A percentile compares a stretch with the other conserved stretches of the same genome.
These are phyloP conservation scores for Chiroxiphia lanceolata DNA, from an alignment of 2,797 vertebrate genomes.

Conservation along the genomic window DNA sequence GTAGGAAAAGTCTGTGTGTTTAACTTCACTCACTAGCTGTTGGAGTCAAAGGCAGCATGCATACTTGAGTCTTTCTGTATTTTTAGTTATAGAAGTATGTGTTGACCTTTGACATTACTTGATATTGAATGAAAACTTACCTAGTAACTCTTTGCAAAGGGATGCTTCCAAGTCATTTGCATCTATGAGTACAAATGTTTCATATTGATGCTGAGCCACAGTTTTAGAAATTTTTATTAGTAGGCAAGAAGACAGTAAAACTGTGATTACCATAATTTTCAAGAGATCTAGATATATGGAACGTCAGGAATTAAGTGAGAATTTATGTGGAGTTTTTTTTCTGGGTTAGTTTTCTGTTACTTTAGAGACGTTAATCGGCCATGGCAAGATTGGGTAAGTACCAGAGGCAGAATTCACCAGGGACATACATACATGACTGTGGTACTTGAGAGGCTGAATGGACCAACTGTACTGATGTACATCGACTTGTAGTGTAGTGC, in stretches of 20 bases:
- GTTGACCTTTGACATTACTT: neutral
- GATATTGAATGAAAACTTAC: neutral
- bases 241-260: neutral
- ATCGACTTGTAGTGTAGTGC: rapidly evolving
- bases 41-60: neutral
- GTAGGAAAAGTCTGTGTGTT: neutral
- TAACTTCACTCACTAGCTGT: neutral
- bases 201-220: neutral
- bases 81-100: neutral
- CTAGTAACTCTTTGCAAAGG: neutral
- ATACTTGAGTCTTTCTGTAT: neutral
- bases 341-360: neutral
- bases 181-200: neutral
- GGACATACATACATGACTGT: rapidly evolving
- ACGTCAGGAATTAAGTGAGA: neutral
- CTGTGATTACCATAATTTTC: neutral
- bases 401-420: neutral
- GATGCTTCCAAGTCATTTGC: neutral
- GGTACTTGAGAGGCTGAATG: neutral
- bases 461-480: neutral
- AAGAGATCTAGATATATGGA: neutral
- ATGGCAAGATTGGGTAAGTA: neutral
- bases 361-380: neutral
- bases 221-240: neutral
- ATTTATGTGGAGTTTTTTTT: neutral